These are phyloP conservation scores for Xenops minutus DNA, from an alignment of 2,797 vertebrate genomes.

Conservation along the genomic window DNA sequence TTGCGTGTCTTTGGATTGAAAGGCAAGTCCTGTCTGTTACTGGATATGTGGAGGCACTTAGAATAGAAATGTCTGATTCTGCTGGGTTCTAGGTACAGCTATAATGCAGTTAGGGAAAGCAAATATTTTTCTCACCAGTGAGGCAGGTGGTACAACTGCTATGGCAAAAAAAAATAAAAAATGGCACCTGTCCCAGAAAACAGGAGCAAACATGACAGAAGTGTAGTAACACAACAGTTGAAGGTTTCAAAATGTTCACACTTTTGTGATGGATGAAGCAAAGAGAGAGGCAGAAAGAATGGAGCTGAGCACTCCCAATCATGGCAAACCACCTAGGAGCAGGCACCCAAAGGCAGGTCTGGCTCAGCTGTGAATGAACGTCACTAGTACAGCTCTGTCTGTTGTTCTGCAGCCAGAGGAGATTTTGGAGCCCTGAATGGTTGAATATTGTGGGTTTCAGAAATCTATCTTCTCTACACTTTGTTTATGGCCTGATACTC, in stretches of 20 bases:
- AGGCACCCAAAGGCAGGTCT: neutral
- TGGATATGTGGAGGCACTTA: neutral
- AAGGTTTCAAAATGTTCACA: neutral
- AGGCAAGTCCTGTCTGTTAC: neutral
- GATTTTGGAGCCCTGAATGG: neutral
- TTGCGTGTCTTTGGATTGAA: neutral
- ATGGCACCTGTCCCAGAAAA: neutral
- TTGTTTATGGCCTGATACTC: neutral
- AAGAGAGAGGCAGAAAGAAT: neutral
- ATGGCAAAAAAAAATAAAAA: neutral
- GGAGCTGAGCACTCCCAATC: neutral
- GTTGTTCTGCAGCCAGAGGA: neutral
- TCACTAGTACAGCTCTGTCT: neutral
- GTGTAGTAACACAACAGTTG: neutral
- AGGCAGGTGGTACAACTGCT: neutral
- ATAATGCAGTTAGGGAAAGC: neutral
- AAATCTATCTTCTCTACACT: neutral
- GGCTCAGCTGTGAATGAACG: neutral
- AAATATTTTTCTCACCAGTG: neutral
- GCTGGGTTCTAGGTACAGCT: neutral
- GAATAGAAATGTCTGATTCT: neutral
- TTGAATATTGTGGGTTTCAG: neutral
- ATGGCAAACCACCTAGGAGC: neutral
- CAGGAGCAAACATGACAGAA: neutral
- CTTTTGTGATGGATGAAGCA: neutral